Base-by-base conservation (phyloP, 2,797 vertebrate species). In the Luscinia megarhynchos region DNA sequence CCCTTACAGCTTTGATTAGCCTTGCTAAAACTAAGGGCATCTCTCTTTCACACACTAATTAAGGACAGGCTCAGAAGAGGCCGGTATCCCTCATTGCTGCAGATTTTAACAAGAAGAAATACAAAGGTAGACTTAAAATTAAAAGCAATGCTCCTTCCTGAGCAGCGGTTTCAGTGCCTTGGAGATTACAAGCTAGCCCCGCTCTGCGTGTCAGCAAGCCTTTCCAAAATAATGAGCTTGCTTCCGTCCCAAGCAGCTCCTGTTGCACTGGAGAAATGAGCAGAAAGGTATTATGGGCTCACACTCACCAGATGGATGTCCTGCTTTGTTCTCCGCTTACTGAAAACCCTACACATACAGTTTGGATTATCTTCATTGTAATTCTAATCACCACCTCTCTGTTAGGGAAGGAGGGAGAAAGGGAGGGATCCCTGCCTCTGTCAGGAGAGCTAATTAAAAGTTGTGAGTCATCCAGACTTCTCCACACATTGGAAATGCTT, bases 341-440 rank as follows among this genome's bases (percentile, higher is more conserved):
- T 90, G 94, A 96, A 95, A 94, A 84, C 93, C 92, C 94, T 92
- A 69, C 94, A 93, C 93, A 92, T 90, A 87, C 93, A 96, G 94
- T 94, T 94, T 97, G 95, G 96, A 96, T 97, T 96, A 97, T 97
- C 96, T 94, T 96, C 95, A 96, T 96, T 97, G 95, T 94, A 94
- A 96, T 94, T 97, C 96, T 96, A 96, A 96, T 97, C 95, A 95
- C 73, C 80, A 73, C 77, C 80, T 94, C 92, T 78, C 73, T 78
- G 92, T 63, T 89, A 96, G 82, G 70, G 85, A 94, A 86, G 83
- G 77, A 93, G 78, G 75, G 74, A 93, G 87, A 77, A 74, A 91
- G 61, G 78, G 87, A 94, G 73, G 87, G 92, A 96, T 95, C 91
- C 89, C 70, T 59, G 93, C 91, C 90, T 82, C 5, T 30, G 85